Evolutionary conservation across 2,888 invertebrate genomes (phyloP), one percentile per base, ranked within the genome.

Genomic region (Cheilosia vernalis): DNA sequence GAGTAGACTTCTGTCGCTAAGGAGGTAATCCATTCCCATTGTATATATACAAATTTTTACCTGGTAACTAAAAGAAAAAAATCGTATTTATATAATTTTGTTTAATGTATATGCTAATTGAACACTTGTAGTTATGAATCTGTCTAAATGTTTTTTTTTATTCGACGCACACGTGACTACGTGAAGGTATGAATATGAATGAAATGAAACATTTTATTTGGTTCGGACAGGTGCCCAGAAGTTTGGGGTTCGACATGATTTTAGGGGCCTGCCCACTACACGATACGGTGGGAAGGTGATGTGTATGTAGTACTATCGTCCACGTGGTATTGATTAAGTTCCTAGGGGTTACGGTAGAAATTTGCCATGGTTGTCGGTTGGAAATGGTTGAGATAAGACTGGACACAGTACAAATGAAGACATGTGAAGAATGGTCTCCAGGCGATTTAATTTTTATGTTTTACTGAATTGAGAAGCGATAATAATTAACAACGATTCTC

Each of bases 1-100:
- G 27, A 6, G 27, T 69, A 24, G 60, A 33, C 49, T 40, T 58
- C 58, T 72, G 70, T 72, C 77, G 82, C 72, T 72, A 77, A 61
- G 73, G 66, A 60, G 73, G 67, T 61, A 73, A 53, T 42, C 66
- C 47, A 49, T 30, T 63, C 51, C 61, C 37, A 70, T 30, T 63
- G 60, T 64, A 60, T 56, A 60, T 56, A 44, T 66, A 58, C 42
- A 49, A 73, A 67, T 60, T 47, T 73, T 66, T 47, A 70, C 69
- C 69, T 58, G 69, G 58, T 70, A 70, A 70, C 47, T 49, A 49
- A 51, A 55, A n/a, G n/a, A n/a, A 44, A 37, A 19, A 21, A 24
- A 40, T 51, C 51, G 27, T 67, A 37, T 9, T n/a, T 19, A 19
- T 13, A 17, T 19, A 10, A 21, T n/a, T 44, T 27, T 37, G 6